These are phyloP conservation scores for Sander vitreus DNA, from an alignment of 2,113 vertebrate species.

Conservation along the genomic window DNA sequence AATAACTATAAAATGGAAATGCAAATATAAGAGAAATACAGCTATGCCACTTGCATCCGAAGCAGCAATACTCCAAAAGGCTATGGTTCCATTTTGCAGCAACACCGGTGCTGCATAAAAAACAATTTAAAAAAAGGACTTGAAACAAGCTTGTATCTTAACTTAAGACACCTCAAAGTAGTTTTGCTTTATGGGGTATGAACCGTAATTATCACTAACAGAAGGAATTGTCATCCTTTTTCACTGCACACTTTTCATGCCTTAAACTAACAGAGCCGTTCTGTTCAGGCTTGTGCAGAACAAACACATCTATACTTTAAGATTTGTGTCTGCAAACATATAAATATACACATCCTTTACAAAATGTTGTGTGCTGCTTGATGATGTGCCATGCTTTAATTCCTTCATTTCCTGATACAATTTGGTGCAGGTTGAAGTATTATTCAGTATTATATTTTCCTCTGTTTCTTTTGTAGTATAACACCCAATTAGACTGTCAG, in stretches of 20 bases:
- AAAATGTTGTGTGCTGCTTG: background rate
- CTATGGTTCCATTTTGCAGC: background rate
- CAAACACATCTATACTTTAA: conserved; percentile 17
- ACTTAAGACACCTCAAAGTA: conserved; percentile 65
- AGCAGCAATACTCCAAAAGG: background rate
- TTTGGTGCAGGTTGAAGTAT: background rate
- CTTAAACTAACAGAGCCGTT: conserved; percentile 35
- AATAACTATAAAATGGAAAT: background rate
- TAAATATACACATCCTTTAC: background rate
- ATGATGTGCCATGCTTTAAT: background rate
- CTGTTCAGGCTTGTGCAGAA: background rate
- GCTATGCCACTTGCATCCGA: background rate
- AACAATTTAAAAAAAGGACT: conserved; percentile 56
- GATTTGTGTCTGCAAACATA: conserved; percentile 1
- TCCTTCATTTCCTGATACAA: background rate
- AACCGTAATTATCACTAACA: conserved; percentile 56
- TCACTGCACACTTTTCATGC: conserved; percentile 46
- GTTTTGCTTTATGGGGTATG: conserved; percentile 42
- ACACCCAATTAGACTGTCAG: background rate
- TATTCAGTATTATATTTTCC: background rate
- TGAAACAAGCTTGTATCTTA: conserved; percentile 75
- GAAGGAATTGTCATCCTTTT: conserved; percentile 59
- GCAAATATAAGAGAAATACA: conserved; percentile 10
- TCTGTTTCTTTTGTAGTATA: background rate
- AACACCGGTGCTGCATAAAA: conserved; percentile 3